Evolutionary conservation across 2,113 vertebrate genomes (phyloP), one percentile per base, ranked within the genome.

Genomic region (Agelaius phoeniceus): DNA sequence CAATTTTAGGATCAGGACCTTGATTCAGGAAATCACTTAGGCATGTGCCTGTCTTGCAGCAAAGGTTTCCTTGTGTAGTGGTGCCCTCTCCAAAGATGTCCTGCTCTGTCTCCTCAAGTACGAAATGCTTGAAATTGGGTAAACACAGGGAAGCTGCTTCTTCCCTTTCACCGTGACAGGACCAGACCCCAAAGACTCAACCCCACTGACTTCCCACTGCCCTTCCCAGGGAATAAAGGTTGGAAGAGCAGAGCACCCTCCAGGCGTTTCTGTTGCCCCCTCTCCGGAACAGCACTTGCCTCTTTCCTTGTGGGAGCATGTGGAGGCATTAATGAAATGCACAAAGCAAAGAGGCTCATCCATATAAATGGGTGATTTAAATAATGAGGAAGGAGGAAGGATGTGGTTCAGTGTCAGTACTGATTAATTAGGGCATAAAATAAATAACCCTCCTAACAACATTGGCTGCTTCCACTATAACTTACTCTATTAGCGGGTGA

Each of bases 401-500:
- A 98, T 98, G 98, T 99, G 98, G 98, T 98, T 98, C 97, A 95
- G 96, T 99, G 99, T 99, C 99, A 98, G 97, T 98, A 98, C 98
- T 99, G 98, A 99, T 99, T 99, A 99, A 99, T 99, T 99, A 98
- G 98, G 98, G 98, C 98, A 98, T 98, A 98, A 99, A 99, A 98
- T 97, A 98, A 98, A 95, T 98, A 96, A 97, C 98, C 97, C 97
- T 95, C 97, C 93, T 96, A 98, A 98, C 97, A 97, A 83, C 95
- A 97, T 76, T 95, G 91, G 89, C 96, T 97, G 91, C 97, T 95
- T 98, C 97, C 97, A 97, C 97, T 97, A 78, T 97, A 98, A 98
- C 97, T 97, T 94, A 96, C 95, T 97, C 93, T 98, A 97, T 98
- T 98, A 98, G 97, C 37, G 49, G 87, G 94, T 97, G 95, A 97